Percentiles rank a stretch among this genome's conserved stretches.
phyloP scores from a whole-genome alignment of 2,888 invertebrate genomes.

The Ormyrus labotus region DNA sequence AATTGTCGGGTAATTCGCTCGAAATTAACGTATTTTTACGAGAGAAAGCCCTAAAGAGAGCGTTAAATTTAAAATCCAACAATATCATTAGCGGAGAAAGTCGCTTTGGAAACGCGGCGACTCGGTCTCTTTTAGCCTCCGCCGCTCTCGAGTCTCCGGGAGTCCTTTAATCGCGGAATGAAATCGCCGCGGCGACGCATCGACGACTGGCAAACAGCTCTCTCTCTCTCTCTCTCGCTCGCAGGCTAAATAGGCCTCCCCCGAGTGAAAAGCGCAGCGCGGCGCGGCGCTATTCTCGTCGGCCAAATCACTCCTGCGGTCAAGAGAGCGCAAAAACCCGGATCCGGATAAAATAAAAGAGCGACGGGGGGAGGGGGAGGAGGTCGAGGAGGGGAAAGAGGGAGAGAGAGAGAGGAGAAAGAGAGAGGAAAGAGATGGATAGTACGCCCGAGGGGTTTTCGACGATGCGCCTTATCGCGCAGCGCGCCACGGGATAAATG shows the following conservation, averaged over 20 bases:
- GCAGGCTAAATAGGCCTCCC: too few species aligned
- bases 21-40: background rate
- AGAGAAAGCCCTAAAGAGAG: too few species aligned
- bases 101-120: too few species aligned
- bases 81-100: too few species aligned
- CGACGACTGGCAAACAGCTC: too few species aligned
- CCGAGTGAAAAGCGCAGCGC: too few species aligned
- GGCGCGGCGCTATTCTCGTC: too few species aligned
- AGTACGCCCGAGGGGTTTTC: constrained; percentile 37
- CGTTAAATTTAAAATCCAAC: too few species aligned
- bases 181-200: too few species aligned
- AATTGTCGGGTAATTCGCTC: background rate
- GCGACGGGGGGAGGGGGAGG: background rate
- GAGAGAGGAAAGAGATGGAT: constrained; percentile 31
- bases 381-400: background rate
- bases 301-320: constrained; percentile 44
- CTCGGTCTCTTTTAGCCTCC: too few species aligned
- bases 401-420: background rate
- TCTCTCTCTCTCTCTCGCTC: background rate
- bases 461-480: constrained; percentile 50
- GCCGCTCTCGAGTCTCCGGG: too few species aligned
- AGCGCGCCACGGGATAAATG: constrained; percentile 42
- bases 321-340: constrained; percentile 45
- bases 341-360: constrained; percentile 29
- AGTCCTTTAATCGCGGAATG: too few species aligned